Conservation (phyloP, 2,113 vertebrate species). For the Pollachius pollachius region DNA sequence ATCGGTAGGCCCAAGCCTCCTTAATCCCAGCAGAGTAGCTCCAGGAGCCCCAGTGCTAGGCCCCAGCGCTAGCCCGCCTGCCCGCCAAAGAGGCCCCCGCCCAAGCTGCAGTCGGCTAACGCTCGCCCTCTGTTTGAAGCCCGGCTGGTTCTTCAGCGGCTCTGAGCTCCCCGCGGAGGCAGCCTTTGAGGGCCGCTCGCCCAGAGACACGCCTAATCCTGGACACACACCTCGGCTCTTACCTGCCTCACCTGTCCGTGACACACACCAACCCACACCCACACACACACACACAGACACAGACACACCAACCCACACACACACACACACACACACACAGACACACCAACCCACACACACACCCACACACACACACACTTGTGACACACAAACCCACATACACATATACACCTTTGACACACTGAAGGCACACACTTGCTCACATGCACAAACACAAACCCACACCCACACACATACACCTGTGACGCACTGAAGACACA, state of each 20-base stretch:
- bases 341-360: too few relatives aligned
- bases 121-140: conserved; percentile 51
- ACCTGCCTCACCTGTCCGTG: conserved; percentile 56
- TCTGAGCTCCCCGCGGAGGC: conserved; percentile 63
- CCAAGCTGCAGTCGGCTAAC: conserved; percentile 50
- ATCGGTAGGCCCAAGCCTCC: conserved; percentile 33
- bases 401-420: too few relatives aligned
- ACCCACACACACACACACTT: too few relatives aligned
- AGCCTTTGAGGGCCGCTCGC: conserved; percentile 68
- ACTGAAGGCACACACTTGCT: too few relatives aligned
- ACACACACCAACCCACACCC: conserved; percentile 41
- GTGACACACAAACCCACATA: too few relatives aligned
- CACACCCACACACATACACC: too few relatives aligned
- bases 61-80: conserved; percentile 22
- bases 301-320: background rate
- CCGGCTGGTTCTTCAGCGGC: conserved; percentile 54
- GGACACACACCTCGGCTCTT: conserved; percentile 66
- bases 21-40: conserved; percentile 49
- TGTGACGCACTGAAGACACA: too few relatives aligned
- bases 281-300: conserved; percentile 37
- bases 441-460: too few relatives aligned
- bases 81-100: conserved; percentile 46
- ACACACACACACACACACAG: too few relatives aligned
- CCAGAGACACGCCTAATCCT: conserved; percentile 68
- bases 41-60: conserved; percentile 42